phyloP scores from a whole-genome alignment of 2,797 vertebrate species.

The Acanthurus leucopareius region DNA sequence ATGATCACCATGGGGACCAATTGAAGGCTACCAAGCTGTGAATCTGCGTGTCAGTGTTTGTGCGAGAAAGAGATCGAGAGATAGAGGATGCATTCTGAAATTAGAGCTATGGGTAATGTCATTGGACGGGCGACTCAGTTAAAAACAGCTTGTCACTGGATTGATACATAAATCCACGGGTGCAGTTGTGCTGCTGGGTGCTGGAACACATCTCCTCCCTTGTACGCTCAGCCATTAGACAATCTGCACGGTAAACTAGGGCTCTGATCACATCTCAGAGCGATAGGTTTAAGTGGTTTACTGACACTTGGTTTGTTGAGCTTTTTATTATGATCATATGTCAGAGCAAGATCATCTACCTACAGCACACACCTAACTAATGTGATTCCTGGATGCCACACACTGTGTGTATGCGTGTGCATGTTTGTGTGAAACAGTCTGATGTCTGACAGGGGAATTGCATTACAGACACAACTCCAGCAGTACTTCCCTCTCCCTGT shows the following conservation, averaged over 20 bases:
- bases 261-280: constrained; percentile 55
- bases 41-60: constrained; percentile 31
- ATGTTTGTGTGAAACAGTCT: constrained; percentile 43
- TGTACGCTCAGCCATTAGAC: constrained; percentile 47
- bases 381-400: constrained; percentile 34
- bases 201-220: constrained; percentile 44
- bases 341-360: constrained; percentile 50
- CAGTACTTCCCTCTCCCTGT: constrained; percentile 40
- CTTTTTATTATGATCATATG: constrained; percentile 65
- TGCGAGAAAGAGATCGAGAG: constrained; percentile 28
- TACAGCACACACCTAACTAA: constrained; percentile 29
- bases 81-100: constrained; percentile 49
- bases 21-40: constrained; percentile 54
- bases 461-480: constrained; percentile 61
- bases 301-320: constrained; percentile 61
- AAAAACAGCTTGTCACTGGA: constrained; percentile 50
- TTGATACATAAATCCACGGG: constrained; percentile 53
- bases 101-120: constrained; percentile 62
- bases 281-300: constrained; percentile 44
- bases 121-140: constrained; percentile 46
- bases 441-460: constrained; percentile 73
- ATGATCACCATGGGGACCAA: constrained; percentile 72
- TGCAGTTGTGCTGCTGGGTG: constrained; percentile 35
- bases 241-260: constrained; percentile 42
- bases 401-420: constrained; percentile 13